Evolutionary conservation across 1,140 invertebrate species (phyloP).

Genomic region (Drosophila micromelanica): DNA sequence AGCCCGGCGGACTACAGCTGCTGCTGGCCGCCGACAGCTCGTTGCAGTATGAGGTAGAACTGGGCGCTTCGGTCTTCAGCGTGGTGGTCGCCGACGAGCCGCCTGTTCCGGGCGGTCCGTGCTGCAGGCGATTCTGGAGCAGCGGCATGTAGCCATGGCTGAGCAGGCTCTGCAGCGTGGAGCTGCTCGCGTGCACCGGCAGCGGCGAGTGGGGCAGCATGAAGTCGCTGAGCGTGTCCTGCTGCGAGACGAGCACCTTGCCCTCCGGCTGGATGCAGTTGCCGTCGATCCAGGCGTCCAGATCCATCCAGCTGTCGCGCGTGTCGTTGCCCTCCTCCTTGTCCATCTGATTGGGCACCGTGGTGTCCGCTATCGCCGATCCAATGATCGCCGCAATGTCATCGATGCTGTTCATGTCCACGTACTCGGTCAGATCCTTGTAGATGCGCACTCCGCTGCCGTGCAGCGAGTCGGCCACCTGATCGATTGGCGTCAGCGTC

Average conservation of each 20-base stretch:
- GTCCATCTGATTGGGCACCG: conserved; percentile 89
- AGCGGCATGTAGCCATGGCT: conserved; percentile 92
- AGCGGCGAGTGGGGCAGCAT: conserved; percentile 86
- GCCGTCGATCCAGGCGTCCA: conserved; percentile 93
- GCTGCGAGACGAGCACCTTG: conserved; percentile 87
- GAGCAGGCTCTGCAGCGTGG: conserved; percentile 90
- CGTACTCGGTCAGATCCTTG: conserved; percentile 84
- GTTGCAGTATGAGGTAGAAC: conserved; percentile 90
- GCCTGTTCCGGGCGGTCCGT: conserved; percentile 86
- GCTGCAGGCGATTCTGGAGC: conserved; percentile 89
- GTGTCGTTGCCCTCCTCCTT: conserved; percentile 88
- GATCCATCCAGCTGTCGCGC: conserved; percentile 91
- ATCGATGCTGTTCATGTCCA: conserved; percentile 91
- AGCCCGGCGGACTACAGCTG: conserved; percentile 86
- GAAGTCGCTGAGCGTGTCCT: conserved; percentile 88
- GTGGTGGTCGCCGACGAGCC: conserved; percentile 20
- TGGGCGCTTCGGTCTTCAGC: conserved; percentile 88
- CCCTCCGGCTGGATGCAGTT: conserved; percentile 88
- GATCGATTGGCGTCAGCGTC: conserved; percentile 71
- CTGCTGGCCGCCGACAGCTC: conserved; percentile 89
- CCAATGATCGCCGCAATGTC: conserved; percentile 95
- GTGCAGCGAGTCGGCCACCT: conserved; percentile 84
- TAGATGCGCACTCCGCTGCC: conserved; percentile 82
- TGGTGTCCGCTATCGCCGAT: conserved; percentile 94
- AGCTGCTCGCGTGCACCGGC: conserved; percentile 86